Evolutionary conservation across 2,888 invertebrate species (phyloP).

Genomic region (Callyntrura sp.): DNA sequence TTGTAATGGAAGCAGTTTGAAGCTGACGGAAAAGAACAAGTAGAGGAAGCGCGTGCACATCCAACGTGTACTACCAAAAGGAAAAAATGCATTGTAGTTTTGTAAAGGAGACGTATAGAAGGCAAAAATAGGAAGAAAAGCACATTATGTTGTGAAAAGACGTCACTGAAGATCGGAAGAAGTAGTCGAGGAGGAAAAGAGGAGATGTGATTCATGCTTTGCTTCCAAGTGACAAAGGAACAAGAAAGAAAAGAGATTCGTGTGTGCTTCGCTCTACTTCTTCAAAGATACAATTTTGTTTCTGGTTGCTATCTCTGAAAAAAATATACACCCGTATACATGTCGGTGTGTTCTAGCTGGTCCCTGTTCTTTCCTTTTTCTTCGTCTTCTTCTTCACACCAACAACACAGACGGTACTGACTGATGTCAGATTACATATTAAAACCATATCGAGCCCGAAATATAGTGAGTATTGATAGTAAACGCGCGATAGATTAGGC

Average conservation of each 20-base stretch:
- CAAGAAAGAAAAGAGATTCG: constrained; percentile 44
- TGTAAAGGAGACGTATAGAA: constrained; percentile 20
- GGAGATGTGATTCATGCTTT: constrained; percentile 55
- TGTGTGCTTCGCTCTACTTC: constrained; percentile 54
- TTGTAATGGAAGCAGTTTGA: neutral
- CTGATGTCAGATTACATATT: neutral
- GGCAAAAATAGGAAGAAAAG: constrained; percentile 38
- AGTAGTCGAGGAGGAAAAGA: constrained; percentile 53
- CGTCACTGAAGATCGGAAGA: constrained; percentile 59
- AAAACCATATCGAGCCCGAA: neutral
- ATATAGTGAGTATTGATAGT: neutral
- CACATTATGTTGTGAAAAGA: constrained; percentile 58
- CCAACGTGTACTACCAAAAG: neutral
- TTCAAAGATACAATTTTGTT: constrained; percentile 44
- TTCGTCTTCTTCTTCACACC: constrained; percentile 5
- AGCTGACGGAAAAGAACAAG: neutral
- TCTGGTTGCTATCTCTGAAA: neutral
- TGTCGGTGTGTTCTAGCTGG: neutral
- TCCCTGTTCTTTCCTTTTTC: neutral
- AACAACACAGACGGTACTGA: constrained; percentile 25
- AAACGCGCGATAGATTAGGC: neutral
- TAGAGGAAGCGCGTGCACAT: constrained; percentile 24
- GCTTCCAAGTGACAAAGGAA: constrained; percentile 59
- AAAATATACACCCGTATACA: neutral
- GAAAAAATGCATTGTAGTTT: constrained; percentile 3